Base-by-base conservation (phyloP, 2,888 invertebrate genomes). In the Lamellibrachia columna region DNA sequence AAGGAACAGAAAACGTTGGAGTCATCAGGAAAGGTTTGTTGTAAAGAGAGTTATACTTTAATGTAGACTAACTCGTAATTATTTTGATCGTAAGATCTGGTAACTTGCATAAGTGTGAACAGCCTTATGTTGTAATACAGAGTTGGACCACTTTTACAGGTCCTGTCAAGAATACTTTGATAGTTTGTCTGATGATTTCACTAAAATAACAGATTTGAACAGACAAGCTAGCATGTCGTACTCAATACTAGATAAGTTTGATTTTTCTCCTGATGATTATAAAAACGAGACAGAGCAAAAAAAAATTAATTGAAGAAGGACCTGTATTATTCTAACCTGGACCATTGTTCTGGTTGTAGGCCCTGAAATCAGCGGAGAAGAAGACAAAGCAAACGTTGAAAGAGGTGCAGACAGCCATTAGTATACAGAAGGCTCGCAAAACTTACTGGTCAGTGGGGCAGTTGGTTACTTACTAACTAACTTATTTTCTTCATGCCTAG, bases 1-100 rank as follows among this genome's bases (percentile, higher is more conserved):
- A 99, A 99, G 96, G 98, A 99, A 96, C 98, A 98, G 96, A 99
- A 99, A 96, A 99, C 99, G 0, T 97, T 99, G 9, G 98, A 99
- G 95, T 98, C 99, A 3, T 96, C 96, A 8, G 93, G 94, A 53
- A 96, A 96, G 95, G 96, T 96, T 75, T 8, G n/a, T n/a, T 7
- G 11, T 52, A 7, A 3, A 91, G 52, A 40, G 11, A 55, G 40
- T 40, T 40, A 22, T 58, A 8, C 15, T 8, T 58, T 7, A 58
- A 15, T 75, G 75, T 75, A 75, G 6, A 75, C 22, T 75, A 75
- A 75, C 11, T n/a, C 40, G 91, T 91, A n/a, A 40, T 40, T 40
- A 40, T 40, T 40, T 40, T 40, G 40, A 40, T 40, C 1, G 40
- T 40, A 40, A 40, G 40, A 40, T 40, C 40, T 40, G 40, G 40